Evolutionary conservation across 2,888 invertebrate genomes (phyloP), one percentile per base, ranked within the genome.

Genomic region (Rapana venosa): DNA sequence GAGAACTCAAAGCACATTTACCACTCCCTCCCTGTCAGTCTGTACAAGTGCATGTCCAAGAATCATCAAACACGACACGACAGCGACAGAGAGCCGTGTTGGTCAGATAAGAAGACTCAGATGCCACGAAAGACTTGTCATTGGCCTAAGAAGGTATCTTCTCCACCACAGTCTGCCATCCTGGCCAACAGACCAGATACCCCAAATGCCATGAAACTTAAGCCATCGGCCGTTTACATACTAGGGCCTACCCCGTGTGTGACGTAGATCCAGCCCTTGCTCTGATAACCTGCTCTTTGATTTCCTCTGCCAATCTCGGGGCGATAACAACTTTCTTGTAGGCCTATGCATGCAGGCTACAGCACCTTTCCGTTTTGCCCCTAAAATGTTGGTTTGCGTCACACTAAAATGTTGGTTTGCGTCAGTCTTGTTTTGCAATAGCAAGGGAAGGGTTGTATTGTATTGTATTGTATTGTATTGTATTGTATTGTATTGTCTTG

Each of bases 201-300:
- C 47, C 74, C 6, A n/a, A 74, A n/a, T 74, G n/a, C 74, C n/a
- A 74, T 5, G 74, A 74, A 74, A 74, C 74, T n/a, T 74, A 74
- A 74, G 22, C 74, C 74, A 74, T 30, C 8, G 8, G 26, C 74
- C 22, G n/a, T 74, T 26, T 74, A 74, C 74, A 74, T n/a, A 30
- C 26, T n/a, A n/a, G n/a, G n/a, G n/a, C n/a, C n/a, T 47, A 47
- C 47, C 47, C 74, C 74, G 0, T n/a, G 22, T 74, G 13, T 74
- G 74, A 74, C 74, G 74, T n/a, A n/a, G n/a, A n/a, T n/a, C 11
- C 74, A 74, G n/a, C 13, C n/a, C 26, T n/a, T n/a, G 22, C 74
- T 74, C n/a, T 74, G 74, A 74, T 74, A n/a, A n/a, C 74, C 11
- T 74, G 74, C n/a, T 74, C 74, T 74, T 74, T 26, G 74, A 74